A percentile compares a stretch with the other conserved stretches of the same genome.
Conservation (phyloP, 2,888 invertebrate species). For the Morpho achilles region DNA sequence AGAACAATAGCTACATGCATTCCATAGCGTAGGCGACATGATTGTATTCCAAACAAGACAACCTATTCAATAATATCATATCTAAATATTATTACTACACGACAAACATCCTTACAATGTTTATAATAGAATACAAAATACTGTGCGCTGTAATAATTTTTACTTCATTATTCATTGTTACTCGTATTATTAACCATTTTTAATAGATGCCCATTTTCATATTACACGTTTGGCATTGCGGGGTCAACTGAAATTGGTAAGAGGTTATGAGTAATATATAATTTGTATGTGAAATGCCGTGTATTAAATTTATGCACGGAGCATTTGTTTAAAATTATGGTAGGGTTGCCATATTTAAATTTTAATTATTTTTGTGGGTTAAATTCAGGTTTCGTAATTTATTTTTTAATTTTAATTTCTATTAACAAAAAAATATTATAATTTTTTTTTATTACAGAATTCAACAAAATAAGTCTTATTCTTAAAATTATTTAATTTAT, state of each 20-base stretch:
- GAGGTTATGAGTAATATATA: constrained; percentile 19
- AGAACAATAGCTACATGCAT: constrained; percentile 59
- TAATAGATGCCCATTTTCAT: constrained; percentile 15
- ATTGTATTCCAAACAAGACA: constrained; percentile 57
- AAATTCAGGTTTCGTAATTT: no score
- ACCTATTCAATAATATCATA: constrained; percentile 39
- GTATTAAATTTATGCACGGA: constrained; percentile 22
- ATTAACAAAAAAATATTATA: no score
- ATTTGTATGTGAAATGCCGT: constrained; percentile 35
- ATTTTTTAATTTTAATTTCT: no score
- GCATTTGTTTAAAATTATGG: constrained; percentile 13
- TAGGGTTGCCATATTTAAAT: constrained; percentile 1
- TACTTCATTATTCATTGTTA: constrained; percentile 1
- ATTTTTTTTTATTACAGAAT: no score
- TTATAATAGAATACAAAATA: constrained; percentile 33
- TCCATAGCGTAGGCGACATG: constrained; percentile 47
- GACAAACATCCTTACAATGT: constrained; percentile 43
- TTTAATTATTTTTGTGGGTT: not conserved
- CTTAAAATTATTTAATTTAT: no score
- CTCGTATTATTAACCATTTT: constrained; percentile 10
- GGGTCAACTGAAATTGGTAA: constrained; percentile 13
- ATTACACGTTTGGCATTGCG: constrained; percentile 2
- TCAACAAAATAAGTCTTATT: no score
- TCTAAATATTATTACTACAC: constrained; percentile 35
- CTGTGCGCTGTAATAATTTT: constrained; percentile 16